Base-by-base conservation (phyloP, 2,113 vertebrate genomes). In the Brachypodius melanocephalos region DNA sequence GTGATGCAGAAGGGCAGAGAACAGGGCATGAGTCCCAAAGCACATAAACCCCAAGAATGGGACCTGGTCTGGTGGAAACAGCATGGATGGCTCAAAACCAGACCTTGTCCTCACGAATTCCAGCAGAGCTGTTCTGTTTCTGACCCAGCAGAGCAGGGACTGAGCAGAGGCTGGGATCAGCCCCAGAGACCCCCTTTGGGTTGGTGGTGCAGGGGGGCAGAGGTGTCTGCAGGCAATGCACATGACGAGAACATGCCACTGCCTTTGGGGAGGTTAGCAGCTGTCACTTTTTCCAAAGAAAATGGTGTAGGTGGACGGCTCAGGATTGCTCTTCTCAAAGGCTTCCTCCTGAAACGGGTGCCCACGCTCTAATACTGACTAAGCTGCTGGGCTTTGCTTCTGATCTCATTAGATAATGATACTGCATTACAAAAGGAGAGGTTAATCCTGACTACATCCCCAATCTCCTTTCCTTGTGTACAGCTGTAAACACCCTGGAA, bases 291-390 rank as follows among this genome's bases (percentile, higher is more conserved):
- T 94, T 92, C 74, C 85, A 89, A 42, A 91, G 76, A 95, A 95
- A 91, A 95, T 42, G 89, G 87, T 95, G 95, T 96, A 93, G 95
- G 96, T 81, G 94, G 91, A 93, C 62, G 49, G 87, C 83, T 95
- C 87, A 92, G 83, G 93, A 97, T 74, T 95, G 91, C 77, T 96
- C 93, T 94, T 94, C 94, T 96, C 84, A 78, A 95, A 97, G 95
- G 89, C 94, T 82, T 52, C 81, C 86, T 96, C 91, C 91, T 72
- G 93, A 95, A 97, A 95, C 93, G 93, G 89, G 84, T 72, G 95
- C 95, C 96, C 62, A 96, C 94, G 95, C 95, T 96, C 69, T 91
- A 94, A 96, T 95, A 95, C 95, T 96, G 93, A 96, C 96, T 95
- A 97, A 96, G 96, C 91, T 14, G 5, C 77, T 65, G 89, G 93